Percentiles rank a stretch among this genome's conserved stretches.
Evolutionary conservation across 2,113 vertebrate species (phyloP).

Genomic region (Bubalus kerabau): DNA sequence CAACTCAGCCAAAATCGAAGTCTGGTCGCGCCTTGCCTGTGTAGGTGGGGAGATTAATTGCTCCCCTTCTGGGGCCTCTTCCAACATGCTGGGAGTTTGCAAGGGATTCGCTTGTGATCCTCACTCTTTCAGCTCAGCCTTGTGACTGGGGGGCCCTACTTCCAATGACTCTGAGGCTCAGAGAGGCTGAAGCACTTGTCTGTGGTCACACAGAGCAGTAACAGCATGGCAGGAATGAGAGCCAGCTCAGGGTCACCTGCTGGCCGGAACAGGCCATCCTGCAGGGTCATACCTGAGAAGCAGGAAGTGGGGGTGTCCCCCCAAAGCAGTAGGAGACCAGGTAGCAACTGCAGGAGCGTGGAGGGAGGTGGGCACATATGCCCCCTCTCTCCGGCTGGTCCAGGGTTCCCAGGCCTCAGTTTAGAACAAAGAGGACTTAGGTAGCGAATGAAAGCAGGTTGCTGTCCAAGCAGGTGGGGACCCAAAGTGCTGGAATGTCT

Average conservation of each 20-base stretch:
- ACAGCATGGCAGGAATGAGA: fast-evolving
- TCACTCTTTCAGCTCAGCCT: background rate
- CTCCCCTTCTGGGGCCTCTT: background rate
- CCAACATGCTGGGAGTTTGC: background rate
- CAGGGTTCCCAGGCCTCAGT: fast-evolving
- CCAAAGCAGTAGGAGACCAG: background rate
- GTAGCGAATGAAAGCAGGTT: fast-evolving
- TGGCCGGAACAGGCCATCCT: background rate
- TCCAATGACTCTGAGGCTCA: background rate
- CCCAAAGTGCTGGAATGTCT: fast-evolving
- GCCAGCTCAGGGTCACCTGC: background rate
- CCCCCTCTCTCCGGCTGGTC: fast-evolving
- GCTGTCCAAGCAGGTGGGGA: fast-evolving
- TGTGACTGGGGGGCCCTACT: background rate
- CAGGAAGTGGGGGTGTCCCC: too few relatives aligned
- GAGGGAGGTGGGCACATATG: fast-evolving
- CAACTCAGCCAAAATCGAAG: slow-evolving; percentile 54
- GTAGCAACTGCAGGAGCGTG: fast-evolving
- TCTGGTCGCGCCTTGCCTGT: background rate
- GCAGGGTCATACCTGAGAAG: background rate
- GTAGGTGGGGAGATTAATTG: background rate
- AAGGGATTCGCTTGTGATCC: background rate
- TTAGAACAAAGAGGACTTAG: background rate
- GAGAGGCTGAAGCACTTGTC: too few relatives aligned
- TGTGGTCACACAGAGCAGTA: background rate